Conservation (phyloP, 2,113 vertebrate species). For the Lynx canadensis region DNA sequence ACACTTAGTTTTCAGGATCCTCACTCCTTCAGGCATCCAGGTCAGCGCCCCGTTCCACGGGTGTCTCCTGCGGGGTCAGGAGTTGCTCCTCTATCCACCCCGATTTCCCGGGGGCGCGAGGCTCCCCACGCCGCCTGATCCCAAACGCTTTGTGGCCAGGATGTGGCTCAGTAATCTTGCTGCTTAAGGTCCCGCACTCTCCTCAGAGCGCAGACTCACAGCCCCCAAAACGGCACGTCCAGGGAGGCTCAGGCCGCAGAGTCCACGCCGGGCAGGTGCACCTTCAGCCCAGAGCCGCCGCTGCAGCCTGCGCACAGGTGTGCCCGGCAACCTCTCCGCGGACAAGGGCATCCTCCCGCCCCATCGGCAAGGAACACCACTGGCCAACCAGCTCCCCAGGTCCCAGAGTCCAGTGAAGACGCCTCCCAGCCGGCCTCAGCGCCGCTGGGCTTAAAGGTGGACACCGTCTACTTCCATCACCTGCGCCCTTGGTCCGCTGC, state of each 20-base stretch:
- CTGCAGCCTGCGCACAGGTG: fast-evolving
- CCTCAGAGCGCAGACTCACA: neutral
- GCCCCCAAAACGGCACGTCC: neutral
- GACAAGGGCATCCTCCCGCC: neutral
- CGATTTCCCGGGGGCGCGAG: fast-evolving
- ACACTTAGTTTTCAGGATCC: neutral
- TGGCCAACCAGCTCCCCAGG: neutral
- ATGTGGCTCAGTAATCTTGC: neutral
- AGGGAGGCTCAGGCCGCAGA: neutral
- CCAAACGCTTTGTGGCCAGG: neutral
- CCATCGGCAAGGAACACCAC: neutral
- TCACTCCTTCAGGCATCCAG: neutral
- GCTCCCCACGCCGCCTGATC: neutral
- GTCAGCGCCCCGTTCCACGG: neutral
- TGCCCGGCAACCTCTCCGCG: neutral
- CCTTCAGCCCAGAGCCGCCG: neutral
- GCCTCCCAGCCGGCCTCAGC: neutral
- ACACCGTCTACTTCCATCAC: fast-evolving
- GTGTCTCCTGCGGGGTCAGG: neutral
- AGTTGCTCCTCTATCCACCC: neutral
- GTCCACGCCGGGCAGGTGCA: neutral
- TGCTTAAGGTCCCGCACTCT: neutral
- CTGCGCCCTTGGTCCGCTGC: neutral
- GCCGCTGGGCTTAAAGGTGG: neutral
- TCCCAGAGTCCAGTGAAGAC: neutral